Percentiles rank a stretch among this genome's conserved stretches.
phyloP scores from a whole-genome alignment of 2,888 invertebrate species.

The Drosophila borborema region DNA sequence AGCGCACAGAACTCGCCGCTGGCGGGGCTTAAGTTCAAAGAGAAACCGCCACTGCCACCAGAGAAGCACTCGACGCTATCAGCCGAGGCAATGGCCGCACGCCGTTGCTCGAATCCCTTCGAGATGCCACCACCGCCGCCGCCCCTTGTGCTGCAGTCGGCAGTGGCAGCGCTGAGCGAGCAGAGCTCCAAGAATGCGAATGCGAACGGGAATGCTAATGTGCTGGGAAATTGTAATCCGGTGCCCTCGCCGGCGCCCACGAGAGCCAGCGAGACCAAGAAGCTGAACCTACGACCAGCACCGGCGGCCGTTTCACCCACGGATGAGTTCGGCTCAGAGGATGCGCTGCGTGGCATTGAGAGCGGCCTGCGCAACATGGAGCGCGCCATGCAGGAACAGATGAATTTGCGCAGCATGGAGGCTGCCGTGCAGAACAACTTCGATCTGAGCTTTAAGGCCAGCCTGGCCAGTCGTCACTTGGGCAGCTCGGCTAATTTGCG shows the following conservation, averaged over 20 bases:
- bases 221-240: conserved; percentile 38
- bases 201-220: conserved; percentile 49
- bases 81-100: conserved; percentile 69
- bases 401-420: conserved; percentile 84
- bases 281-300: conserved; percentile 51
- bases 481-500: conserved; percentile 76
- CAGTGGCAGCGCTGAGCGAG: conserved; percentile 69
- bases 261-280: conserved; percentile 79
- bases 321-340: conserved; percentile 85
- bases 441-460: conserved; percentile 81
- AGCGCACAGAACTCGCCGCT: conserved; percentile 84
- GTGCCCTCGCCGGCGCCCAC: conserved; percentile 83
- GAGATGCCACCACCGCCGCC: conserved; percentile 81
- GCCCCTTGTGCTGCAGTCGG: conserved; percentile 69
- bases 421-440: conserved; percentile 80
- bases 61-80: conserved; percentile 77
- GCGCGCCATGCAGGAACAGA: conserved; percentile 85
- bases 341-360: conserved; percentile 85
- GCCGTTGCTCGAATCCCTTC: conserved; percentile 83
- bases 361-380: conserved; percentile 85
- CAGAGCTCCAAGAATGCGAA: conserved; percentile 73
- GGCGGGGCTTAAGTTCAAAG: conserved; percentile 81
- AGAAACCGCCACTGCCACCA: conserved; percentile 79
- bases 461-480: conserved; percentile 67
- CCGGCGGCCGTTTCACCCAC: conserved; percentile 74